phyloP scores from a whole-genome alignment of 1,140 invertebrate genomes.

The Caerostris extrusa region DNA sequence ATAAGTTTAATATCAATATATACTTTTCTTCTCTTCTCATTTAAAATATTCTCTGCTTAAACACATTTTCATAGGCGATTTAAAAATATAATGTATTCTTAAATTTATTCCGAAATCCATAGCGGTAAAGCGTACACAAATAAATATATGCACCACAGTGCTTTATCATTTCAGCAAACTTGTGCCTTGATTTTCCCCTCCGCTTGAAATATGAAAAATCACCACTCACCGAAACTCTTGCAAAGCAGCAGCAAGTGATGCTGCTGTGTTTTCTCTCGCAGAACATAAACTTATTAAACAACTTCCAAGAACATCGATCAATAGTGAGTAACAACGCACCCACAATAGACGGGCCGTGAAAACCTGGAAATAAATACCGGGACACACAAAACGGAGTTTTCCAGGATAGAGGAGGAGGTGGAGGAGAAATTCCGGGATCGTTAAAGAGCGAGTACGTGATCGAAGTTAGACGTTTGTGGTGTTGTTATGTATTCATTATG shows the following conservation, averaged over 20 bases:
- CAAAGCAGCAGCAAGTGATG: neutral
- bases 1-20: too few species aligned
- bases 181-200: neutral
- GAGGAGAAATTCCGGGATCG: neutral
- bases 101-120: conserved; percentile 25
- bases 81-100: neutral
- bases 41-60: too few species aligned
- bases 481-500: conserved; percentile 62
- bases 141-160: neutral
- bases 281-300: conserved; percentile 41
- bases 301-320: conserved; percentile 25
- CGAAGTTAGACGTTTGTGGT: neutral
- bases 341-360: neutral
- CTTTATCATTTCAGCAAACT: neutral
- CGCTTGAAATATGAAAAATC: conserved; percentile 30
- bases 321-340: neutral
- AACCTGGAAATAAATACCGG: neutral
- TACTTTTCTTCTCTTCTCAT: too few species aligned
- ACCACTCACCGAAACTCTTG: neutral
- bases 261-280: conserved; percentile 13
- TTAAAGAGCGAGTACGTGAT: conserved; percentile 25
- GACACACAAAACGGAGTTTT: neutral
- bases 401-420: neutral
- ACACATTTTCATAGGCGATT: too few species aligned
- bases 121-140: neutral